Percentiles rank a stretch among this genome's conserved stretches.
Evolutionary conservation across 35 echinoderm and acorn worm species (phyloP).

Genomic region (Apostichopus parvimensis): DNA sequence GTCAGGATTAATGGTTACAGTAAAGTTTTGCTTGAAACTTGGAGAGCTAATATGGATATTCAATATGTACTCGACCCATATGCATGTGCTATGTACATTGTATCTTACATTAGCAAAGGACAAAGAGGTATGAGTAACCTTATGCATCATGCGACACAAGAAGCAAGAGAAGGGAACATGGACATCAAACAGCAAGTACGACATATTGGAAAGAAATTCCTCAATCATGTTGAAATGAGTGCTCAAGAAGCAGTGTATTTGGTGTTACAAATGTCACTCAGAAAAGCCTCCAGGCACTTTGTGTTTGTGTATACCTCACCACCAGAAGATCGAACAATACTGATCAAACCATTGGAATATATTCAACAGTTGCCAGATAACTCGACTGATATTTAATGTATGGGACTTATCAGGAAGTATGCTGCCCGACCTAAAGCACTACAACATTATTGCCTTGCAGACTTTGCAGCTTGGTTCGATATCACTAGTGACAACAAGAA

Average conservation of each 20-base stretch:
- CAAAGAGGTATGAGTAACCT: slow-evolving; percentile 73
- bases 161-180: not conserved
- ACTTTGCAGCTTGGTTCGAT: too few species aligned
- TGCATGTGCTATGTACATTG: slow-evolving; percentile 14
- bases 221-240: not conserved
- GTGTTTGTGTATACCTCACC: slow-evolving; percentile 74
- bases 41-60: slow-evolving; percentile 62
- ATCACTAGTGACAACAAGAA: not conserved
- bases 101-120: slow-evolving; percentile 75
- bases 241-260: too few species aligned
- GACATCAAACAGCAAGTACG: slow-evolving; percentile 37
- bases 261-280: too few species aligned
- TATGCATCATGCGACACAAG: slow-evolving; percentile 57
- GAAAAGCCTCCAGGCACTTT: slow-evolving; percentile 40
- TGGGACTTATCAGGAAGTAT: too few species aligned
- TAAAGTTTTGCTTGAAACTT: slow-evolving; percentile 53
- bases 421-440: too few species aligned
- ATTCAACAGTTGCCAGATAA: too few species aligned
- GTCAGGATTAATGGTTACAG: slow-evolving; percentile 64
- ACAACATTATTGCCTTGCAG: too few species aligned
- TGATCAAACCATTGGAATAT: slow-evolving; percentile 57
- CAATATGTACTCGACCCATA: slow-evolving; percentile 52
- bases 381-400: too few species aligned
- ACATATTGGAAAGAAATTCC: not conserved
- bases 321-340: slow-evolving; percentile 59